Percentiles rank a stretch among this genome's conserved stretches.
Evolutionary conservation across 2,888 invertebrate genomes (phyloP).

Genomic region (Caenorhabditis sulstoni): DNA sequence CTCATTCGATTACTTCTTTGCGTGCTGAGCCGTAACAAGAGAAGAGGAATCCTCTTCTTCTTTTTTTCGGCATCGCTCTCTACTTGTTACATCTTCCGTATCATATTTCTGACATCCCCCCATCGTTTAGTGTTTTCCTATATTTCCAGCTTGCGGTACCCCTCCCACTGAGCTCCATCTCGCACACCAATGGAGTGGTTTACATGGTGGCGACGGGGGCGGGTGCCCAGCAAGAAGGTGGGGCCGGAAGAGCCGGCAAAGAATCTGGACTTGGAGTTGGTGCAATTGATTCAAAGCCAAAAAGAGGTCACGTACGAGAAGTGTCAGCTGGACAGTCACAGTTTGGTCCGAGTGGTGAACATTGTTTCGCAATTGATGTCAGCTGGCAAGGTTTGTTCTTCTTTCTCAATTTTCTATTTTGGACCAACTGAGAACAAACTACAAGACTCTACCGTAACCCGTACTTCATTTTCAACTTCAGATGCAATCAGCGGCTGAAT

Average conservation of each 20-base stretch:
- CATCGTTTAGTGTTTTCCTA: not conserved
- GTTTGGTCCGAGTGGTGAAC: conserved; percentile 5
- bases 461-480: not conserved
- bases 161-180: not conserved
- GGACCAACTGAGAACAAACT: too few species aligned
- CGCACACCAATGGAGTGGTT: conserved; percentile 20
- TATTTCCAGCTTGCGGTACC: conserved; percentile 29
- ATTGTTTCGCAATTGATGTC: conserved; percentile 8
- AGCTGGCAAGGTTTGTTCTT: conserved; percentile 27
- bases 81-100: conserved; percentile 37
- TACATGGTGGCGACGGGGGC: conserved; percentile 1
- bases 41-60: not conserved
- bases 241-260: conserved; percentile 22
- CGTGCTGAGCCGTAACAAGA: not conserved
- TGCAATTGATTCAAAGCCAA: conserved; percentile 18
- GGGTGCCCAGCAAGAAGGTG: not conserved
- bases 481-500: not conserved
- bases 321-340: conserved; percentile 16
- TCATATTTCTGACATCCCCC: conserved; percentile 30
- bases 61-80: conserved; percentile 14
- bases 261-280: conserved; percentile 20
- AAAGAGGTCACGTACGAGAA: not conserved
- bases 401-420: too few species aligned
- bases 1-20: not conserved
- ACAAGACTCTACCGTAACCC: too few species aligned